Percentiles rank a stretch among this genome's conserved stretches.
These are phyloP conservation scores for Polietes domitor DNA, from an alignment of 2,888 invertebrate genomes.

Conservation along the genomic window DNA sequence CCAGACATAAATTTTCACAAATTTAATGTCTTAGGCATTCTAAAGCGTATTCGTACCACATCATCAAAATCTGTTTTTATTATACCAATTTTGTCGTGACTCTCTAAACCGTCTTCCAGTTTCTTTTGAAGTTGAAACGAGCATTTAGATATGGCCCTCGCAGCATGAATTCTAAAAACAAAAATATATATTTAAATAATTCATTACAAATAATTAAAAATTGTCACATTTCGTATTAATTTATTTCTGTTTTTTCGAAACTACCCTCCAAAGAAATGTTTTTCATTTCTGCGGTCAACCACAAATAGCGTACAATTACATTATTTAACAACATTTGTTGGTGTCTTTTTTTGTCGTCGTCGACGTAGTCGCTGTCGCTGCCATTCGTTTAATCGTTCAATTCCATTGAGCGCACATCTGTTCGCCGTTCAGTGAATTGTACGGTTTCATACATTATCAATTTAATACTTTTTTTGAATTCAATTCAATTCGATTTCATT, in stretches of 20 bases:
- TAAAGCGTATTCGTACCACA: no score
- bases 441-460: slow-evolving; percentile 23
- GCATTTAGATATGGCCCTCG: no score
- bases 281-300: slow-evolving; percentile 60
- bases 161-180: no score
- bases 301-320: slow-evolving; percentile 63
- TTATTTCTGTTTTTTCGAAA: neutral
- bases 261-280: slow-evolving; percentile 21
- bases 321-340: slow-evolving; percentile 1
- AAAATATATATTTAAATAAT: neutral
- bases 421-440: slow-evolving; percentile 21
- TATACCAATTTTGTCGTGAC: no score
- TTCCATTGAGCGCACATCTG: slow-evolving; percentile 1
- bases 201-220: neutral
- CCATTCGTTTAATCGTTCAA: no score
- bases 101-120: no score
- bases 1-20: no score
- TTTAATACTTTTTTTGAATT: slow-evolving; percentile 4
- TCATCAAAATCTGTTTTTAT: no score
- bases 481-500: slow-evolving; percentile 55
- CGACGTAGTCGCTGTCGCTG: no score
- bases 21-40: no score
- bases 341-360: no score
- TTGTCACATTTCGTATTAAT: slow-evolving; percentile 4
- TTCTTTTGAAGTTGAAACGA: no score